Conservation (phyloP, 1,140 invertebrate species). For the Eumaeus atala region DNA sequence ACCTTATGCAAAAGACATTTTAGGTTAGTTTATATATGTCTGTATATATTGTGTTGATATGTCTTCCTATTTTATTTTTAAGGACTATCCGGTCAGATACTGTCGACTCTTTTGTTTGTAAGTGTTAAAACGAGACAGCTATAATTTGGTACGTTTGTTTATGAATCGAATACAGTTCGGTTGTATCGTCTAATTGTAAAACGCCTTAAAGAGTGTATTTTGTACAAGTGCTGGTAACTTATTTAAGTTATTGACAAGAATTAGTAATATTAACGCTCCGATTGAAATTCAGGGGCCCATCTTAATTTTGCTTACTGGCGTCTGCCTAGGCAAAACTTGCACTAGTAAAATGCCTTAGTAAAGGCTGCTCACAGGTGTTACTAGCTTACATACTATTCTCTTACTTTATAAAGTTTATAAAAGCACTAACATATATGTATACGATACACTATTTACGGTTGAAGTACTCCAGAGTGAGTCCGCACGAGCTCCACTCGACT, state of each 20-base stretch:
- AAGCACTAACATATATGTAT: no score
- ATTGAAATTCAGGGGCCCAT: no score
- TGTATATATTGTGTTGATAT: not conserved
- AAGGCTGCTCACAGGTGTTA: no score
- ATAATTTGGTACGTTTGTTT: not conserved
- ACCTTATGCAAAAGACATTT: constrained; percentile 4
- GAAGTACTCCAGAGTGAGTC: no score
- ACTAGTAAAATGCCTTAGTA: no score
- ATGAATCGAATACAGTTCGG: not conserved
- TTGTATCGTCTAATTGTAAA: constrained; percentile 8
- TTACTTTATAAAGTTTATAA: no score
- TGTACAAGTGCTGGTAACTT: not conserved
- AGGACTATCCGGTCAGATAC: not conserved
- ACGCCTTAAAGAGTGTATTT: not conserved
- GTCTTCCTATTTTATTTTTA: not conserved
- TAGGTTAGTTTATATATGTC: constrained; percentile 3
- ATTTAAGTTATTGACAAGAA: not conserved
- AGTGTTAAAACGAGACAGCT: not conserved
- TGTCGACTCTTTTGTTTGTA: not conserved
- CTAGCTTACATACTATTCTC: no score
- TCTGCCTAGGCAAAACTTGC: no score
- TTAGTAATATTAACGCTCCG: no score
- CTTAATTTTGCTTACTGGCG: no score
- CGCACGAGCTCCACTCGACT: no score
- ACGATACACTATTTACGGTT: no score